Percentiles rank a stretch among this genome's conserved stretches.
Evolutionary conservation across 1,140 invertebrate genomes (phyloP).

Genomic region (Oryctes rhinoceros): DNA sequence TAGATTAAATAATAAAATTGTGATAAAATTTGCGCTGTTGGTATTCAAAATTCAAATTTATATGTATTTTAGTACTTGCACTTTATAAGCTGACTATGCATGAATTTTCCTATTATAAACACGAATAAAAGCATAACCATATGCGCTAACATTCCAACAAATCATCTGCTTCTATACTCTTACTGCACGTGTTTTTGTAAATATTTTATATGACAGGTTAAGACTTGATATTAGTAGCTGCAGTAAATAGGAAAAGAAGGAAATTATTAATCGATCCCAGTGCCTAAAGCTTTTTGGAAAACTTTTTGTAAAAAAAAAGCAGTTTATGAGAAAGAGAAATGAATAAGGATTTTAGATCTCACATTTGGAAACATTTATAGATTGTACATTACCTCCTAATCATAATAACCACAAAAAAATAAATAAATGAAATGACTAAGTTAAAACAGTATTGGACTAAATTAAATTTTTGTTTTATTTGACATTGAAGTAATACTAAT

Average conservation of each 20-base stretch:
- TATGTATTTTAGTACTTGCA: constrained; percentile 14
- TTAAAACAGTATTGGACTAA: background rate
- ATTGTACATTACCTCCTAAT: background rate
- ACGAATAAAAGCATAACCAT: constrained; percentile 13
- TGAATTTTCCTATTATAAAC: background rate
- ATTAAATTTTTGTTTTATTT: background rate
- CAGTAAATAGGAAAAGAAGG: constrained; percentile 18
- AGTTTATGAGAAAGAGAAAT: constrained; percentile 3
- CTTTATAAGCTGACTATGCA: background rate
- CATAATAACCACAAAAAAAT: background rate
- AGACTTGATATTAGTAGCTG: constrained; percentile 12
- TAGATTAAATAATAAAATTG: background rate
- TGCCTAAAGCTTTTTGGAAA: constrained; percentile 40
- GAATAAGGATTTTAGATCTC: constrained; percentile 11
- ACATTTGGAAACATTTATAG: background rate
- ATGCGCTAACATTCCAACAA: background rate
- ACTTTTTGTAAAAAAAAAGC: constrained; percentile 36
- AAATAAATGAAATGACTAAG: background rate
- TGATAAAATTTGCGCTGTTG: constrained; percentile 17
- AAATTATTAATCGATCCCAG: constrained; percentile 34
- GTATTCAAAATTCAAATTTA: constrained; percentile 11
- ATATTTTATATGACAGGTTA: constrained; percentile 11
- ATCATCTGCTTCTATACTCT: constrained; percentile 24
- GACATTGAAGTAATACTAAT: no score
- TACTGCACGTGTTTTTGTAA: constrained; percentile 27